These are phyloP conservation scores for Xestia rhomboidea DNA, from an alignment of 2,888 invertebrate species.

Conservation along the genomic window DNA sequence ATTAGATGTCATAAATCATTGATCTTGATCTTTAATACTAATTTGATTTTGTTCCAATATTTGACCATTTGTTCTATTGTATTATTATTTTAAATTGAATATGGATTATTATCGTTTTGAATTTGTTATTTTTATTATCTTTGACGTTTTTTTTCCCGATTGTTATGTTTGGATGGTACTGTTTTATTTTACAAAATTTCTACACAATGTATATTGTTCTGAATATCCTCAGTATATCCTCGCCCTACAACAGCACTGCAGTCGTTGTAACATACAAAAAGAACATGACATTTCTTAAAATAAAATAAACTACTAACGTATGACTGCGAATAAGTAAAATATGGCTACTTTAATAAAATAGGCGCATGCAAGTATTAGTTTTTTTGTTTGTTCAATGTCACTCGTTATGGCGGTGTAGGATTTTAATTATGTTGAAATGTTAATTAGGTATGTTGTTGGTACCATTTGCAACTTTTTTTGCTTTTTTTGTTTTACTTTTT, in stretches of 20 bases:
- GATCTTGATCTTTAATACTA: no score
- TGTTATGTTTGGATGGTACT: no score
- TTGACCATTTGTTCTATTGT: no score
- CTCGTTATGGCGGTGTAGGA: neutral
- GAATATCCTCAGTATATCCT: neutral
- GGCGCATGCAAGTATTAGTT: constrained; percentile 32
- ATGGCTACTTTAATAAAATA: constrained; percentile 5
- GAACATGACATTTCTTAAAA: constrained; percentile 39
- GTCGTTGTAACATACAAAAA: constrained; percentile 34
- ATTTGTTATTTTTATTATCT: no score
- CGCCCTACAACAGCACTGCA: constrained; percentile 34
- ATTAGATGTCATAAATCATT: no score
- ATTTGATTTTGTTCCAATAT: no score
- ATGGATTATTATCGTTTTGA: no score
- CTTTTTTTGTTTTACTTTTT: no score
- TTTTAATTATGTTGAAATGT: constrained; percentile 36
- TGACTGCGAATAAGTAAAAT: constrained; percentile 7
- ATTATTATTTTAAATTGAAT: no score
- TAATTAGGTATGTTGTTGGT: constrained; percentile 6
- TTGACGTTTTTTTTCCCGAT: no score
- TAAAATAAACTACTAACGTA: constrained; percentile 28
- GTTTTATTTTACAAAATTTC: no score
- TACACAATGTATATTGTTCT: no score
- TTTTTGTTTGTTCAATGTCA: constrained; percentile 36
- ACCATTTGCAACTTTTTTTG: neutral